Evolutionary conservation across 2,888 invertebrate genomes (phyloP).

Genomic region (Quadroppia sp.): DNA sequence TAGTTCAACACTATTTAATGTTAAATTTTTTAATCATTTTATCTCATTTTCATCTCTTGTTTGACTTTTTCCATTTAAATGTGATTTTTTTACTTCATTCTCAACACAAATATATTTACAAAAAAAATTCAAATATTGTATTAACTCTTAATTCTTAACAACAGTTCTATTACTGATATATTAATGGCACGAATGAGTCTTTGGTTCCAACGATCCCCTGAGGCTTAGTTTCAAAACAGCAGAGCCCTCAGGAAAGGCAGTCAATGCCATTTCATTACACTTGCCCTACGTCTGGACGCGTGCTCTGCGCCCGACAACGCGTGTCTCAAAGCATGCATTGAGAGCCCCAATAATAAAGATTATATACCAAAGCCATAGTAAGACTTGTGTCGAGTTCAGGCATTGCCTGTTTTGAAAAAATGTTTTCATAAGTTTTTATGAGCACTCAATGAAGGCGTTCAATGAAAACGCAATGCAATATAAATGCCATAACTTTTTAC

Average conservation of each 20-base stretch:
- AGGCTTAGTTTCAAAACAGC: background rate
- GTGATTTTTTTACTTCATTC: background rate
- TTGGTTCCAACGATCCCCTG: slow-evolving; percentile 4
- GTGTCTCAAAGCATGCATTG: slow-evolving; percentile 18
- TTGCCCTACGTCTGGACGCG: slow-evolving; percentile 16
- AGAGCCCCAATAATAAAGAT: background rate
- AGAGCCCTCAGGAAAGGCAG: background rate
- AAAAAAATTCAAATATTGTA: background rate
- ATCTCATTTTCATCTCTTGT: background rate
- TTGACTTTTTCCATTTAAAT: background rate
- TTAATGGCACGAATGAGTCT: background rate
- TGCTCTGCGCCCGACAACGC: slow-evolving; percentile 22
- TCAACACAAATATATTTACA: background rate
- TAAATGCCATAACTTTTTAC: background rate
- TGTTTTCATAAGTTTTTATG: slow-evolving; percentile 32
- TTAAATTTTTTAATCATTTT: slow-evolving; percentile 23
- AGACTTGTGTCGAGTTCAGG: background rate
- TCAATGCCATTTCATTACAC: background rate
- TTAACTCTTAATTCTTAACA: background rate
- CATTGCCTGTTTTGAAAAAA: slow-evolving; percentile 11
- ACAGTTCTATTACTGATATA: background rate
- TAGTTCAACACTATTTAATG: slow-evolving; percentile 19
- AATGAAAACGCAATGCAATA: background rate
- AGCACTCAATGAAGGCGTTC: background rate
- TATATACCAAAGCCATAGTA: background rate